Conservation (phyloP, 2,888 invertebrate genomes). For the Lasioglossum calceatum region DNA sequence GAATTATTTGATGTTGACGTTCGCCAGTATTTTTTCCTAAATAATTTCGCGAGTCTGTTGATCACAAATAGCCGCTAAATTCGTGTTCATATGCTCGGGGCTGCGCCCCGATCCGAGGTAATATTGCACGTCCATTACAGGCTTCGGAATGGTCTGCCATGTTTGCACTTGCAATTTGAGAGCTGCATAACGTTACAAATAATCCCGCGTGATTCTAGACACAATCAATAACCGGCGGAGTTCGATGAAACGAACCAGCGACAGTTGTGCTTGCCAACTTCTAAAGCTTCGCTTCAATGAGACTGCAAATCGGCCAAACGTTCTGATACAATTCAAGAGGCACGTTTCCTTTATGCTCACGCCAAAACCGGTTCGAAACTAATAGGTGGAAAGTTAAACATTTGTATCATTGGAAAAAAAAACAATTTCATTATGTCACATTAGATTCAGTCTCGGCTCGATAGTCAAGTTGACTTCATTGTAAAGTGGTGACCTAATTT, state of each 20-base stretch:
- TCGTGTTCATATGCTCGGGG: not conserved
- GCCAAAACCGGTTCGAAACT: not conserved
- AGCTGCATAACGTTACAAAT: conserved; percentile 25
- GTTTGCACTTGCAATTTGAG: conserved; percentile 19
- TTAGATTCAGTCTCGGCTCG: not conserved
- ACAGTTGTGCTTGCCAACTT: conserved; percentile 8
- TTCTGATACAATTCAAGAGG: not conserved
- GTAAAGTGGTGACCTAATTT: not conserved
- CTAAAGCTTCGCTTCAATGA: conserved; percentile 8
- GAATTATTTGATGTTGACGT: not conserved
- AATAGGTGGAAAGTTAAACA: not conserved
- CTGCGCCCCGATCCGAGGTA: not conserved
- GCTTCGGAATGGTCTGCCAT: not conserved
- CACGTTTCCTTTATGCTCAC: not conserved
- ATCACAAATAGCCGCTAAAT: not conserved
- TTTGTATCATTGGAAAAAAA: not conserved
- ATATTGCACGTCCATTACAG: conserved; percentile 16
- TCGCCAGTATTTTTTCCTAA: not conserved
- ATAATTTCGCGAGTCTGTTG: not conserved
- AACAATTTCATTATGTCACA: not conserved
- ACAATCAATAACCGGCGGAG: conserved; percentile 23
- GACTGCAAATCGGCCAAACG: not conserved
- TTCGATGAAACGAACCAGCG: conserved; percentile 13
- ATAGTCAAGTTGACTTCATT: not conserved
- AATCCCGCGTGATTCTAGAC: conserved; percentile 24